Conservation (phyloP, 2,797 vertebrate species). For the Hozukius guyotensis region DNA sequence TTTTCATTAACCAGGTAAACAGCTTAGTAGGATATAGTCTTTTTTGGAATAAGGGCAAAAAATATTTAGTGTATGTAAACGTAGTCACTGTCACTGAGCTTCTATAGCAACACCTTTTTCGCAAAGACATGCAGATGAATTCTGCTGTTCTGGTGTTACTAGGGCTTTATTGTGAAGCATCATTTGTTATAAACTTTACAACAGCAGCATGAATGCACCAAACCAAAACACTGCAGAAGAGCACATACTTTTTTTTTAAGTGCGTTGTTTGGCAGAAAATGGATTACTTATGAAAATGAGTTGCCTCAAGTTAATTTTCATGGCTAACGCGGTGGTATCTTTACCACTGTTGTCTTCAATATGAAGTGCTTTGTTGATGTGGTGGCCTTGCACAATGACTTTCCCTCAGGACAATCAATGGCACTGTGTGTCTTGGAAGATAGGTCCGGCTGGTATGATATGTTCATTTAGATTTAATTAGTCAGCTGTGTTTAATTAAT, state of each 20-base stretch:
- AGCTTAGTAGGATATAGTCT: no score
- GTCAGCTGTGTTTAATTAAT: constrained; percentile 69
- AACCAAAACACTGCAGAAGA: neutral
- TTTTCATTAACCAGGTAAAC: no score
- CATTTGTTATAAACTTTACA: neutral
- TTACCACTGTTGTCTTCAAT: neutral
- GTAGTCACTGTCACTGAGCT: neutral
- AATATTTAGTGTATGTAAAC: no score
- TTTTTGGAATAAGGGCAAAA: no score
- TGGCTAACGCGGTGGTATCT: neutral
- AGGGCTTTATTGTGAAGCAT: neutral
- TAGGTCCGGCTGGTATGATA: constrained; percentile 46
- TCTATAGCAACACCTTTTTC: neutral
- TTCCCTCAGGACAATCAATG: constrained; percentile 26
- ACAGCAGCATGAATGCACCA: neutral
- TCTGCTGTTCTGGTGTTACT: neutral
- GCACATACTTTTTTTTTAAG: neutral
- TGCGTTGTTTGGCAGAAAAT: neutral
- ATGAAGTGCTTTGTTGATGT: neutral
- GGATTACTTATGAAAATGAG: neutral
- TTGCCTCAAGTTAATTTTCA: neutral
- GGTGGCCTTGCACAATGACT: neutral
- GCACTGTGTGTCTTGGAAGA: constrained; percentile 27
- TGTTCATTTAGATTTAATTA: constrained; percentile 70
- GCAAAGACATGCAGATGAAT: no score